Base-by-base conservation (phyloP, 2,888 invertebrate species). In the Trachelus iudaicus region DNA sequence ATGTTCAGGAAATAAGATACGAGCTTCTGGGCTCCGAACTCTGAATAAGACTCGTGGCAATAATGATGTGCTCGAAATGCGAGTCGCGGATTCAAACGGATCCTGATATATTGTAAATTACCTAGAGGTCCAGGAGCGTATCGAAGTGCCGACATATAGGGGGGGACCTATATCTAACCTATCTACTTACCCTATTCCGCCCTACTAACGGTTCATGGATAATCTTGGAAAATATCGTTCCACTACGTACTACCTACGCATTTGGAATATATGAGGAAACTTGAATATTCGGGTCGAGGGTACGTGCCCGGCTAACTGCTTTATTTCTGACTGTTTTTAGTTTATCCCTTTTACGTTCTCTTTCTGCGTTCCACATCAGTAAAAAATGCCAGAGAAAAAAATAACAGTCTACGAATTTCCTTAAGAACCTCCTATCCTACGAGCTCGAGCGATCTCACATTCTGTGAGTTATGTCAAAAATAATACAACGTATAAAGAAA, bases 21-120 rank as follows among this genome's bases (percentile, higher is more conserved):
- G 40, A 56, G 23, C 23, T 56, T 56, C 40, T 23, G 0, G 40
- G 23, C 4, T 56, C 23, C 9, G 40, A 56, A 23, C 23, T 56
- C 40, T 23, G 40, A 23, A 56, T 56, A 56, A 56, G 75, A 75
- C 56, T 77, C 69, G 40, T 56, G 56, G 77, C 75, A 77, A 75
- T 77, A 76, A 78, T 78, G 78, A 76, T 76, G 78, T 78, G 73
- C 78, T 78, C 78, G 78, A 75, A 76, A 78, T 78, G 76, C 78
- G 73, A 78, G 78, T 75, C 76, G 78, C 75, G 75, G 56, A 35
- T 75, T 73, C 78, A 69, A 75, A 76, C 78, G 73, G 76, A 78
- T 78, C 76, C 78, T 78, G 78, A 78, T 78, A 75, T 78, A 78
- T 78, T 76, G 78, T 78, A 78, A 78, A 78, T 78, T 78, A 78